Conservation (phyloP, 2,888 invertebrate genomes). For the Fissipunctia ypsillon region DNA sequence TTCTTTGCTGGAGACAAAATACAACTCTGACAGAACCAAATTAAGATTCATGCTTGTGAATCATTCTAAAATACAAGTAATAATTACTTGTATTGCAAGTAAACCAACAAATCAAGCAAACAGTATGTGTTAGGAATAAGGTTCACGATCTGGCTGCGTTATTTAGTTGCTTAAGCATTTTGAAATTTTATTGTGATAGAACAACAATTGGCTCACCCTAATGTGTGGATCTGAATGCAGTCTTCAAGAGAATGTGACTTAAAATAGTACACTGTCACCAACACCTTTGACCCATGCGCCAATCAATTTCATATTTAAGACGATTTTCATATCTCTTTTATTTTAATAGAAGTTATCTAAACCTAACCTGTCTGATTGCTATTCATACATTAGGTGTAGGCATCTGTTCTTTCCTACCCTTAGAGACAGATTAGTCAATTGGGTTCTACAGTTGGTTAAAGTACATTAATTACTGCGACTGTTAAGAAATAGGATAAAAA, state of each 20-base stretch:
- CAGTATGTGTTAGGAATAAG: not conserved
- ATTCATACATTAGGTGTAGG: not conserved
- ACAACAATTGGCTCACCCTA: conserved; percentile 40
- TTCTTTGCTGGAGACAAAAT: not conserved
- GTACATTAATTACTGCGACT: not conserved
- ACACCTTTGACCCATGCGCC: conserved; percentile 1
- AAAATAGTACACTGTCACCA: conserved; percentile 1
- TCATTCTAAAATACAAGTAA: not conserved
- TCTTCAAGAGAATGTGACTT: conserved; percentile 18
- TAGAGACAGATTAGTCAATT: not conserved
- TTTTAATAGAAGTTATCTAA: not conserved
- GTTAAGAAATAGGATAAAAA: not conserved
- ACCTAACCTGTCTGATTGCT: not conserved
- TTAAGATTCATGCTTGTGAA: not conserved
- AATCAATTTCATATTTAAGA: not conserved
- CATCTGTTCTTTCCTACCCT: not conserved
- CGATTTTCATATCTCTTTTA: not conserved
- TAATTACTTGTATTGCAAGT: not conserved
- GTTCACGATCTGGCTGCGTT: not conserved
- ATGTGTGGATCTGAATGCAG: conserved; percentile 27
- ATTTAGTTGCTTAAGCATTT: not conserved
- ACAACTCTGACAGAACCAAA: not conserved
- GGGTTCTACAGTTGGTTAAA: not conserved
- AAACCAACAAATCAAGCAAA: not conserved
- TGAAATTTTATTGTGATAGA: conserved; percentile 3